Evolutionary conservation across 2,797 vertebrate species (phyloP), one percentile per base, ranked within the genome.

Genomic region (Pipistrellus kuhlii): DNA sequence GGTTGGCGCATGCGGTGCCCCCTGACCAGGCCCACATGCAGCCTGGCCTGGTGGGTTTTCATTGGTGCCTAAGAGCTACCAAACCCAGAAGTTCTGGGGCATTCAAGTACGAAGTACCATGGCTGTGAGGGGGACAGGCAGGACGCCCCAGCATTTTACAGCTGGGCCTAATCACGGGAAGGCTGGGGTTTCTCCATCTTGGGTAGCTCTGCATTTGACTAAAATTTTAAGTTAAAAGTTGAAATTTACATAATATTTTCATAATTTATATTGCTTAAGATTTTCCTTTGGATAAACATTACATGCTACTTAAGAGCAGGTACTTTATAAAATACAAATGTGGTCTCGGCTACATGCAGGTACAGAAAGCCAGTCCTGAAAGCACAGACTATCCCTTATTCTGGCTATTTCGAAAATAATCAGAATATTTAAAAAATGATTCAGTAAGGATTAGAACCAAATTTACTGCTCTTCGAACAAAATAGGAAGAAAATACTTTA

Each of bases 201-300:
- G 8, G 57, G 20, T 18, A 78, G 57, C 64, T 86, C 46, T 55
- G 62, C 8, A 30, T 64, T 72, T 62, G 59, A 95, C 81, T 78
- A 88, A 92, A 73, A 55, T 13, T 46, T 80, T 77, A 94, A 94
- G 59, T 96, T 94, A 95, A 92, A 97, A 93, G 83, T 87, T 62
- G 83, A 38, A 68, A 90, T 95, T 93, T 92, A 87, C 77, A 86
- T 48, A 83, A 38, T 80, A 84, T n/a, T 72, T 87, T 91, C 81
- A 92, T 97, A 94, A 95, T 93, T 97, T 97, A 96, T 95, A 95
- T 88, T 89, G 57, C 69, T 96, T 95, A 93, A 35, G 83, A 32
- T 92, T 85, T 90, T 81, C 86, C 77, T 85, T 75, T 87, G 97
- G 97, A 91, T 94, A 96, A 91, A 72, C 23, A n/a, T 88, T 25